Conservation (phyloP, 1,140 invertebrate species). For the Cotesia typhae region DNA sequence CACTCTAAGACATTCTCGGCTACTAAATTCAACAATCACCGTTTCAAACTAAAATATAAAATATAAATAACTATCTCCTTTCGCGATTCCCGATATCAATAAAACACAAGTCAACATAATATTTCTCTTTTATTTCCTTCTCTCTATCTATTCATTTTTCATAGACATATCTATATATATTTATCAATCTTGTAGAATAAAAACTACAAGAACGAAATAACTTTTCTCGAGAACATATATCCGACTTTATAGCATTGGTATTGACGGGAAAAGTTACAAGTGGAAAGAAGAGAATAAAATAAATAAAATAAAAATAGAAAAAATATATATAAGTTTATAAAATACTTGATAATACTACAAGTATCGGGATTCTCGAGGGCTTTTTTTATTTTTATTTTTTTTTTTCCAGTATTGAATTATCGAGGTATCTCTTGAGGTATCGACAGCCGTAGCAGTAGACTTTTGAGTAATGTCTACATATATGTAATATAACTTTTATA, state of each 20-base stretch:
- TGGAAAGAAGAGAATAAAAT: slow-evolving; percentile 20
- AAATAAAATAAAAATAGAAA: slow-evolving; percentile 1
- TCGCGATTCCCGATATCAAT: neutral
- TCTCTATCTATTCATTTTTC: too few species aligned
- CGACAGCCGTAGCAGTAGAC: slow-evolving; percentile 9
- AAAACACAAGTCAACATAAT: neutral
- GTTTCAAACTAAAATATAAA: neutral
- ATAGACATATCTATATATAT: too few species aligned
- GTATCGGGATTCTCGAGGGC: slow-evolving; percentile 44
- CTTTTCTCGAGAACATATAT: too few species aligned
- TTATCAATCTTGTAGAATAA: too few species aligned
- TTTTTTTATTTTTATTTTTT: slow-evolving; percentile 27
- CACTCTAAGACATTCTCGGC: neutral
- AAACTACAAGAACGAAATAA: too few species aligned
- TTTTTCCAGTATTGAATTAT: slow-evolving; percentile 57
- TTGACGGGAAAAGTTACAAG: neutral
- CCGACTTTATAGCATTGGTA: too few species aligned
- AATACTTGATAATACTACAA: slow-evolving; percentile 13
- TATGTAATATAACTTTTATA: too few species aligned
- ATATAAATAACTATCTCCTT: neutral
- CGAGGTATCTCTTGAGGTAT: slow-evolving; percentile 47
- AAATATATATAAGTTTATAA: neutral
- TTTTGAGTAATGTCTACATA: too few species aligned
- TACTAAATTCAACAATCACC: neutral
- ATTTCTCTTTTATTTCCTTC: too few species aligned